These are phyloP conservation scores for Sebastes vulpes DNA, from an alignment of 2,797 vertebrate genomes.

Conservation along the genomic window DNA sequence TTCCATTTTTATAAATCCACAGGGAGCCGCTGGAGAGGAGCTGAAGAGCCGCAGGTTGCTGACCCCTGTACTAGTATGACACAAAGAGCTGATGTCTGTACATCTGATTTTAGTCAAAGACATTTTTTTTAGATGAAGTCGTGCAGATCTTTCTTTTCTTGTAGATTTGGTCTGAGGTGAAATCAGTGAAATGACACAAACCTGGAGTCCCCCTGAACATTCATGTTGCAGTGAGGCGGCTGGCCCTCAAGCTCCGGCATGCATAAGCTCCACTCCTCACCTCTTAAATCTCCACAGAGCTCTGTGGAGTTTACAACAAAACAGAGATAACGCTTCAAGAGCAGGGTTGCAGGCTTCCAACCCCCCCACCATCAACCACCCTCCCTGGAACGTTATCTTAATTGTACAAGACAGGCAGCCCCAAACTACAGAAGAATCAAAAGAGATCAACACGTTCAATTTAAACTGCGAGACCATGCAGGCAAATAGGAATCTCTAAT, in stretches of 20 bases:
- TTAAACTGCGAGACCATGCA: conserved; percentile 75
- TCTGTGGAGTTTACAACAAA: conserved; percentile 73
- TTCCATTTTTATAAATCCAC: too few relatives aligned
- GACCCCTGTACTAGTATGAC: neutral
- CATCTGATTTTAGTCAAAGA: conserved; percentile 26
- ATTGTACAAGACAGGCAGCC: conserved; percentile 84
- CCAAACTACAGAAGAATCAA: conserved; percentile 82
- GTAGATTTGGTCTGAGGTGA: conserved; percentile 57
- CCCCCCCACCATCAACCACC: conserved; percentile 48
- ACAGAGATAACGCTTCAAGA: conserved; percentile 68
- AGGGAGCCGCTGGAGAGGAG: too few relatives aligned
- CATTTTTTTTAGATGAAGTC: conserved; percentile 38
- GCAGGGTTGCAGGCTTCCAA: conserved; percentile 38
- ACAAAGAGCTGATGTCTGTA: conserved; percentile 9
- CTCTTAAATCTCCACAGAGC: conserved; percentile 66
- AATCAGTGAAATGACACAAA: conserved; percentile 63
- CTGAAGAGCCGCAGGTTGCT: too few relatives aligned
- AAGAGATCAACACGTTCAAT: conserved; percentile 82
- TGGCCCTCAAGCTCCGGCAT: conserved; percentile 43
- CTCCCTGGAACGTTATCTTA: conserved; percentile 74
- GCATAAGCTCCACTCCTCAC: conserved; percentile 41
- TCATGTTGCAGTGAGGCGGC: conserved; percentile 30
- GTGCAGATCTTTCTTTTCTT: conserved; percentile 31
- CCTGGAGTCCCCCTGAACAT: conserved; percentile 16
- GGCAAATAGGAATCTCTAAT: conserved; percentile 83